Evolutionary conservation across 2,797 vertebrate genomes (phyloP), one percentile per base, ranked within the genome.

Genomic region (Leptatherina wallacei): DNA sequence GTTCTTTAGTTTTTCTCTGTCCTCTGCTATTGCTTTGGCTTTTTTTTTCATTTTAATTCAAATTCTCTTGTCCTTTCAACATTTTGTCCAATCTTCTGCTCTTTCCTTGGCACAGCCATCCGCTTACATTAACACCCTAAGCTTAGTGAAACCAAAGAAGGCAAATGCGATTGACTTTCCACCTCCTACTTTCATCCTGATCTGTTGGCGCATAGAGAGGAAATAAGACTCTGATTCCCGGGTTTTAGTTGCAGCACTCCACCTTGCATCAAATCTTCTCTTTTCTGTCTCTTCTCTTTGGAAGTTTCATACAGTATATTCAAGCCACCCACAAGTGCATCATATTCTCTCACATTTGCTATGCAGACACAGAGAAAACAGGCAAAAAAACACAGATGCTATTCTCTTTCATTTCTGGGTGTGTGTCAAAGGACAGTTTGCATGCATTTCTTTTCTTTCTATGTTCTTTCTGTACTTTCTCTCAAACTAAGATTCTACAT

Each of bases 271-370:
- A 54, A 14, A 42, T 59, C 51, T 73, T 40, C 8, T 54, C 11
- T 58, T 11, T 54, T 14, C 1, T 22, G 35, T 2, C 18, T 62
- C 54, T 61, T 40, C 24, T 14, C 33, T 33, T 60, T 73, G 47
- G 54, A 61, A 75, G 27, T 75, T 83, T 24, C 59, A 73, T 56
- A 40, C 55, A 27, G 24, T 27, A 27, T 27, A 38, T 56, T 68
- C 16, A 8, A 57, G 30, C 47, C 59, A 13, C 55, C 58, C 72
- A 76, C 66, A 38, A 63, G 22, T 73, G 32, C 61, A 1, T 44
- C 24, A 57, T 35, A 20, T 29, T 32, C 24, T 24, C 44, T 61
- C 13, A 59, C 55, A 27, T 27, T 70, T 32, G 6, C 52, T 27
- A 36, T 69, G 56, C 32, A 76, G 10, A 58, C 44, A 14, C 32